These are phyloP conservation scores for Lamellibrachia satsuma DNA, from an alignment of 2,888 invertebrate species.

Conservation along the genomic window DNA sequence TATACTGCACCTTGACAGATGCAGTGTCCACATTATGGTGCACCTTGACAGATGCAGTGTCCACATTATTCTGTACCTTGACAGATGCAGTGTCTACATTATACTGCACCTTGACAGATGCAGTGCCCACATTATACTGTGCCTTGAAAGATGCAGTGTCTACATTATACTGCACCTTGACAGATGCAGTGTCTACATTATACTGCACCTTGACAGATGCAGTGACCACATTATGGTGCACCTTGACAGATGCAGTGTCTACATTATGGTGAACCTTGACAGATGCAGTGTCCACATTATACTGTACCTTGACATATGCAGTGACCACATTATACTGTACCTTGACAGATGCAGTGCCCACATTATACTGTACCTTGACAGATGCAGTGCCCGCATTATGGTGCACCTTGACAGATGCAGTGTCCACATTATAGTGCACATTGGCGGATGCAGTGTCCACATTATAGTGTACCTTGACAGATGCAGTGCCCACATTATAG, in stretches of 20 bases:
- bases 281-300: not conserved
- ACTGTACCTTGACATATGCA: not conserved
- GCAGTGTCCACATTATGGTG: not conserved
- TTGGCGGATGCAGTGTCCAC: not conserved
- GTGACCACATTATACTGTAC: not conserved
- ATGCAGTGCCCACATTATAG: not conserved
- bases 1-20: not conserved
- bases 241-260: not conserved
- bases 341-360: not conserved
- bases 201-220: not conserved
- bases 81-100: not conserved
- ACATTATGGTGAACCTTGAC: not conserved
- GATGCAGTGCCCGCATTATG: not conserved
- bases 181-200: not conserved
- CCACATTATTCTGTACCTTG: not conserved
- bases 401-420: not conserved
- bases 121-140: not conserved
- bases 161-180: not conserved
- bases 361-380: not conserved
- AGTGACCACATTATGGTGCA: not conserved
- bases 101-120: not conserved
- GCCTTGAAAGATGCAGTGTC: not conserved
- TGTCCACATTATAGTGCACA: not conserved
- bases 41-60: not conserved
- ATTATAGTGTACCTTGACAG: not conserved